phyloP scores from a whole-genome alignment of 2,113 vertebrate species.

The Merops nubicus region DNA sequence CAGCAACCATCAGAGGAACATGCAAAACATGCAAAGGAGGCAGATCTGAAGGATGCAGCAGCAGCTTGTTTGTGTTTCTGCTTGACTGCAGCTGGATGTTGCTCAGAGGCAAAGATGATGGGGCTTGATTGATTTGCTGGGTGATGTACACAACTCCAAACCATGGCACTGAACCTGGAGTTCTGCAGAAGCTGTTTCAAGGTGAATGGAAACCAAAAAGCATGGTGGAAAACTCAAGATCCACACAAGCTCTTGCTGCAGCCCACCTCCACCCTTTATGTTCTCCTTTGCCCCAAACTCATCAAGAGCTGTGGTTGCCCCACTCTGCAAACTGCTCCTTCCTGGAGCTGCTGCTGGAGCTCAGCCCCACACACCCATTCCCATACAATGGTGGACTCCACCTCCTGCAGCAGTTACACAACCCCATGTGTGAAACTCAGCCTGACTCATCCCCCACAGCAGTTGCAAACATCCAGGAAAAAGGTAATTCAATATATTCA shows the following conservation, averaged over 20 bases:
- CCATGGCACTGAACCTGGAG: neutral
- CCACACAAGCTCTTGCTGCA: neutral
- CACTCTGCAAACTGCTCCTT: neutral
- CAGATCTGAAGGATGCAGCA: neutral
- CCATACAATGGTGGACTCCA: rapidly evolving
- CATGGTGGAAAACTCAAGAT: neutral
- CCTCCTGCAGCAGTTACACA: neutral
- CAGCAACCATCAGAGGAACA: neutral
- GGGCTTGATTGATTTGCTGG: neutral
- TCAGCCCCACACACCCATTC: neutral
- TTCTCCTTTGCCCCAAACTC: neutral
- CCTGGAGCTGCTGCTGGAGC: neutral
- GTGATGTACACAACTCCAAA: neutral
- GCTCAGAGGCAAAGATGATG: constrained; percentile 41
- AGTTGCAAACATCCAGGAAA: neutral
- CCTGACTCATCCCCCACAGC: neutral
- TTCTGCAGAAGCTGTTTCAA: neutral
- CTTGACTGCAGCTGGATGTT: constrained; percentile 15
- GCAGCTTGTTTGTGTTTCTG: neutral
- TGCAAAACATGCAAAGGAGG: too few species aligned
- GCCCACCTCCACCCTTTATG: neutral
- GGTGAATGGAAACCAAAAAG: neutral
- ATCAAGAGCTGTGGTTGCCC: rapidly evolving
- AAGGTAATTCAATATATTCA: rapidly evolving
- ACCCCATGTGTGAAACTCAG: rapidly evolving